Conservation (phyloP, 1,140 invertebrate genomes). For the Drosophila tani region DNA sequence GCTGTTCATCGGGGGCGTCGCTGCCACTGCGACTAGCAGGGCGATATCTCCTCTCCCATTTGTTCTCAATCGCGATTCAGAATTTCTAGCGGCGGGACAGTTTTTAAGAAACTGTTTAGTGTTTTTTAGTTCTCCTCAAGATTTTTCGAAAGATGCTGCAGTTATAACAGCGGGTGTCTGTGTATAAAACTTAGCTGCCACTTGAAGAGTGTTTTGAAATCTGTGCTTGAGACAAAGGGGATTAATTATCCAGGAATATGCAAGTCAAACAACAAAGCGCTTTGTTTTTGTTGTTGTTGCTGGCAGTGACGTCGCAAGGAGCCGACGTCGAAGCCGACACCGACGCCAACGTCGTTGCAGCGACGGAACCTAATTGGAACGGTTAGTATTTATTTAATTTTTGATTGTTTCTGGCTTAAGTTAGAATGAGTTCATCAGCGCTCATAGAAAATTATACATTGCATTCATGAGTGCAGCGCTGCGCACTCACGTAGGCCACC, state of each 20-base stretch:
- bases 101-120: background rate
- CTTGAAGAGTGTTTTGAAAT: conserved; percentile 9
- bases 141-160: conserved; percentile 27
- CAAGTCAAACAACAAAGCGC: conserved; percentile 41
- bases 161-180: conserved; percentile 22
- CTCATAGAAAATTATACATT: conserved; percentile 47
- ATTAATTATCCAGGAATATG: conserved; percentile 26
- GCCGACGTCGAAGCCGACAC: conserved; percentile 22
- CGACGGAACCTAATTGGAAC: conserved; percentile 55
- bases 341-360: conserved; percentile 31
- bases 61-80: conserved; percentile 17
- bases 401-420: background rate
- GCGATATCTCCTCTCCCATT: no score
- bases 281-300: conserved; percentile 54
- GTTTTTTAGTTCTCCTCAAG: background rate
- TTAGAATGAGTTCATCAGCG: conserved; percentile 63
- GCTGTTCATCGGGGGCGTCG: conserved; percentile 3
- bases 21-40: background rate
- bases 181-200: background rate
- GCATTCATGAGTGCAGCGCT: conserved; percentile 30
- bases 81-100: conserved; percentile 9
- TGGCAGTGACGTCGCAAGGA: conserved; percentile 60
- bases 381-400: conserved; percentile 50
- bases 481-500: conserved; percentile 2
- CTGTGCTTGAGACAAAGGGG: background rate